phyloP scores from a whole-genome alignment of 2,113 vertebrate species.

The Salvelinus namaycush region DNA sequence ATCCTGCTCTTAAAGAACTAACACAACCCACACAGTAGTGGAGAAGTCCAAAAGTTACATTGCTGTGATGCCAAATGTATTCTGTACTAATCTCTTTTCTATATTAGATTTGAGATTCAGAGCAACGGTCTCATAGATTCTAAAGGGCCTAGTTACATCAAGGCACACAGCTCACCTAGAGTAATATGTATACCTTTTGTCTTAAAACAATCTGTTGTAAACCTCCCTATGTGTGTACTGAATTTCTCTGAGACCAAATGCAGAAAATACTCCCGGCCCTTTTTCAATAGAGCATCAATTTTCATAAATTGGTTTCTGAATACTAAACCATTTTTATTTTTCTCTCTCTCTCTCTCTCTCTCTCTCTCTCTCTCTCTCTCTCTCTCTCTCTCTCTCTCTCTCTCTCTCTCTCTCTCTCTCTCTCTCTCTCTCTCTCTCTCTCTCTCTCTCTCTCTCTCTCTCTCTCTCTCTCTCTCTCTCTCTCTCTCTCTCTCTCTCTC shows the following conservation, averaged over 20 bases:
- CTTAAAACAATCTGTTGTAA: too few species aligned
- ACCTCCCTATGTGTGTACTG: neutral
- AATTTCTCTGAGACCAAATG: neutral
- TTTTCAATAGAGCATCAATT: too few species aligned
- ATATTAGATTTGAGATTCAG: neutral
- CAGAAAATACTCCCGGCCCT: neutral
- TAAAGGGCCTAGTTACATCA: neutral
- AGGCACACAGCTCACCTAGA: neutral
- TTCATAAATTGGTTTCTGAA: neutral
- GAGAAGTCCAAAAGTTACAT: conserved; percentile 15
- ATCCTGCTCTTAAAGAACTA: neutral
- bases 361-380: too few species aligned
- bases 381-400: too few species aligned
- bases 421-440: too few species aligned
- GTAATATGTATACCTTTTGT: too few species aligned
- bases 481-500: too few species aligned
- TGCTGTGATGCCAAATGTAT: conserved; percentile 20
- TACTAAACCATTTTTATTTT: too few species aligned
- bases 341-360: too few species aligned
- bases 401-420: too few species aligned
- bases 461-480: neutral
- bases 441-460: too few species aligned
- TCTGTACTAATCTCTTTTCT: conserved; percentile 6
- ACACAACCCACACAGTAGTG: conserved; percentile 37
- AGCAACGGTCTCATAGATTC: neutral